Base-by-base conservation (phyloP, 2,797 vertebrate species). In the Oryzias dopingdopingensis region DNA sequence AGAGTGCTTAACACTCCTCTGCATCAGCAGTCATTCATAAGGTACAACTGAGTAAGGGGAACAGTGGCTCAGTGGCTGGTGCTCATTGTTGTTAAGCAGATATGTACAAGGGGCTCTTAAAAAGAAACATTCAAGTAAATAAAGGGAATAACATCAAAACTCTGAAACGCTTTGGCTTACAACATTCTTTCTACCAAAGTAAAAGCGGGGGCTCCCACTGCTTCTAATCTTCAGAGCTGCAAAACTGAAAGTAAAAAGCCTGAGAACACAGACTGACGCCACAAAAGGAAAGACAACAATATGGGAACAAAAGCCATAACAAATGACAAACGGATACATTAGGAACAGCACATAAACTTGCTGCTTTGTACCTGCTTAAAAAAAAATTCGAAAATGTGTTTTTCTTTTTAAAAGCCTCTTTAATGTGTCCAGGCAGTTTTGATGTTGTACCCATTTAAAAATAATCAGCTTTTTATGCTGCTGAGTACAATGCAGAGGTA, bases 371-470 rank as follows among this genome's bases (percentile, higher is more conserved):
- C 66, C 45, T 42, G 46, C 6, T 14, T 26, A 12, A 60, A 61
- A 68, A 17, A 17, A 15, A 43, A 16, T 14, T 23, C 62, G 62
- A 64, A n/a, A 59, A 0, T 70, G 22, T 2, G 4, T 6, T 45
- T 10, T 55, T 5, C 62, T 68, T 65, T 47, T 68, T 68, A 68
- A 77, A 65, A 53, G 44, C 24, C 44, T 59, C n/a, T 29, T 62
- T 4, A 4, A 17, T 58, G 42, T 41, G 23, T 52, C 32, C 32
- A 13, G 32, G 32, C 15, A 53, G 43, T 22, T 17, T 23, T 56
- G 50, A 65, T 51, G 63, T 41, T 1, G 7, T 59, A 53, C 43
- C 7, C 16, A 18, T 67, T 4, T 32, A 70, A 52, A 67, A 76
- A 76, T 55, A 1, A 5, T 41, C 14, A 14, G 29, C 15, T 51